These are phyloP conservation scores for Dicranocentrus wangi DNA, from an alignment of 2,888 invertebrate species.

Conservation along the genomic window DNA sequence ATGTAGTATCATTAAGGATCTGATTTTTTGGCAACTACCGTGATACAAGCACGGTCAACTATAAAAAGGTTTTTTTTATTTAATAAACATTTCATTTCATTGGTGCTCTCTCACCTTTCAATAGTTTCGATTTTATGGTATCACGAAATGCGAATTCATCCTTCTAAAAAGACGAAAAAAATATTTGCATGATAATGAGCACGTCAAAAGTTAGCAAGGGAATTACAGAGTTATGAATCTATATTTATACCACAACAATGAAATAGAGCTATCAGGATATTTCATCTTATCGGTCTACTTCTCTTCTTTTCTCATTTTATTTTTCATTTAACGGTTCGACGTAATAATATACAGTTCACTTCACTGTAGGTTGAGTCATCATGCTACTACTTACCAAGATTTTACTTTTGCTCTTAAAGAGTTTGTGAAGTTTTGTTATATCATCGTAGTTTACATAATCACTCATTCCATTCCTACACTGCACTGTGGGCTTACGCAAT, in stretches of 20 bases:
- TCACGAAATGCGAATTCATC: constrained; percentile 44
- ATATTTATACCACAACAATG: constrained; percentile 22
- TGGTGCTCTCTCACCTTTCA: constrained; percentile 45
- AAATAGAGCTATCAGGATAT: constrained; percentile 8
- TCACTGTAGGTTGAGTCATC: neutral
- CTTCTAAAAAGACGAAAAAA: constrained; percentile 30
- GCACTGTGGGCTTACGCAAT: neutral
- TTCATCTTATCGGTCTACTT: constrained; percentile 42
- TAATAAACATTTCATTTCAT: neutral
- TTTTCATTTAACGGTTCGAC: neutral
- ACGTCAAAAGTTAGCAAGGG: constrained; percentile 26
- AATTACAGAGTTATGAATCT: constrained; percentile 2
- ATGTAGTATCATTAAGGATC: neutral
- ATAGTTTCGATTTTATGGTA: constrained; percentile 45
- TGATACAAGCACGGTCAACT: neutral
- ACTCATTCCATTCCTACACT: neutral
- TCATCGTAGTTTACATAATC: neutral
- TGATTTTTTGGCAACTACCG: neutral
- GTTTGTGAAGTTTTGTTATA: neutral
- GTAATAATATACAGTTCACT: neutral
- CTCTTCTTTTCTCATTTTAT: constrained; percentile 1
- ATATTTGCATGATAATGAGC: constrained; percentile 47
- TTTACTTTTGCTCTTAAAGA: too few relatives aligned
- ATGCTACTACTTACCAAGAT: neutral
- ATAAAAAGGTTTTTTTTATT: neutral